Evolutionary conservation across 23 tunicate species (phyloP).

Genomic region (Diplosoma virens): DNA sequence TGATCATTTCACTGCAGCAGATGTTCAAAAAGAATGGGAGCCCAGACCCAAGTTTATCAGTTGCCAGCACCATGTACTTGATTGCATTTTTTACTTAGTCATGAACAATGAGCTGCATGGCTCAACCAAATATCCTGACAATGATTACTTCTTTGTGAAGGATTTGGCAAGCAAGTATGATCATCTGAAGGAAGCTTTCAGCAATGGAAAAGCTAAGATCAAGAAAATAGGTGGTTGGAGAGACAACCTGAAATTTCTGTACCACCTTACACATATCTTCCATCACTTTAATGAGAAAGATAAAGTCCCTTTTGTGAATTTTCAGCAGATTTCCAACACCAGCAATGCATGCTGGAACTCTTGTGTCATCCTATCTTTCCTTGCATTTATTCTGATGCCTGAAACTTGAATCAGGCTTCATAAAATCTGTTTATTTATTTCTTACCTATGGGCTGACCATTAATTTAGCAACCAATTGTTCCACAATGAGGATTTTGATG

Average conservation of each 20-base stretch:
- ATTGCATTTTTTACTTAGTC: background rate
- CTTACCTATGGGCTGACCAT: background rate
- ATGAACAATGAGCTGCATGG: background rate
- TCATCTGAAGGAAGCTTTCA: background rate
- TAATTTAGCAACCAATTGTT: slow-evolving; percentile 8
- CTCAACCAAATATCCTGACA: background rate
- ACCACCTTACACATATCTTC: background rate
- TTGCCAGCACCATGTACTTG: slow-evolving; percentile 15
- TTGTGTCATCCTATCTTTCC: slow-evolving; percentile 1
- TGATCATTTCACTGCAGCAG: background rate
- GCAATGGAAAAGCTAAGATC: slow-evolving; percentile 10
- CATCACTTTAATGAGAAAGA: slow-evolving; percentile 5
- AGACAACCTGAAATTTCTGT: background rate
- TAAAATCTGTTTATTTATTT: no score
- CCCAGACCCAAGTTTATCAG: background rate
- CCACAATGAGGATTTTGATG: slow-evolving; percentile 6
- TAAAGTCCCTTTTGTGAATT: background rate
- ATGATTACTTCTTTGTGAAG: background rate
- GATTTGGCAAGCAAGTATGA: no score
- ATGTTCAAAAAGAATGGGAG: slow-evolving; percentile 12
- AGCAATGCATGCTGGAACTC: slow-evolving; percentile 12
- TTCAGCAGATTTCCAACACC: slow-evolving; percentile 10
- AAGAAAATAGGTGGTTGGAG: background rate
- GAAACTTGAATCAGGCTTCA: background rate
- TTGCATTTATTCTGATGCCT: slow-evolving; percentile 11